These are phyloP conservation scores for Coecobrya sp. DNA, from an alignment of 2,888 invertebrate genomes.

Conservation along the genomic window DNA sequence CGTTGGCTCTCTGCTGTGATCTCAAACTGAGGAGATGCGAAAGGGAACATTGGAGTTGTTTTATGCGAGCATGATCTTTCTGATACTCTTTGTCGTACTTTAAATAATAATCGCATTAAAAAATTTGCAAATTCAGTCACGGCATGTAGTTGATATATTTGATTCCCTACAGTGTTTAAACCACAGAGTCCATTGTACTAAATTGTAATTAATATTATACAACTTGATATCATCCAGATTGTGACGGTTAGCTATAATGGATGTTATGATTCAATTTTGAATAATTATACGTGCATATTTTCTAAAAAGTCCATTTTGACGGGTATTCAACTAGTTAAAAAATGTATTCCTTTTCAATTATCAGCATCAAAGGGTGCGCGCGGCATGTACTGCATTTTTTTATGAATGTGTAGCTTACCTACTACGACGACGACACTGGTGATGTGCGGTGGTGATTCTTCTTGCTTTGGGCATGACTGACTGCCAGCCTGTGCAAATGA, in stretches of 20 bases:
- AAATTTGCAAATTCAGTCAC: no score
- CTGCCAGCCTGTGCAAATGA: constrained; percentile 77
- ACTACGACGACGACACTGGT: neutral
- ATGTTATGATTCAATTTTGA: no score
- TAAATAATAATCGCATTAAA: no score
- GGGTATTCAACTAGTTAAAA: neutral
- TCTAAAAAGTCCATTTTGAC: no score
- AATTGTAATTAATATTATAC: no score
- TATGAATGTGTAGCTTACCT: neutral
- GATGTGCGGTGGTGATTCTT: constrained; percentile 54
- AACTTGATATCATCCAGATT: no score
- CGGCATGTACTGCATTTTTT: neutral
- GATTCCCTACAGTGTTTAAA: no score
- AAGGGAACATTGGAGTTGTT: neutral
- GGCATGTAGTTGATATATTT: no score
- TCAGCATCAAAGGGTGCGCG: constrained; percentile 31
- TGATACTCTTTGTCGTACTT: no score
- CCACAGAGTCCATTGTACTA: no score
- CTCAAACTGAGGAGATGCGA: neutral
- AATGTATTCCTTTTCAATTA: neutral
- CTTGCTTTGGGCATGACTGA: constrained; percentile 48
- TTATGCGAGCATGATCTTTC: neutral
- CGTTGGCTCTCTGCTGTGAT: neutral
- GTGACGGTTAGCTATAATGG: no score
- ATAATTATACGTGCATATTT: no score